Evolutionary conservation across 2,888 invertebrate genomes (phyloP).

Genomic region (Agonum fuliginosum): DNA sequence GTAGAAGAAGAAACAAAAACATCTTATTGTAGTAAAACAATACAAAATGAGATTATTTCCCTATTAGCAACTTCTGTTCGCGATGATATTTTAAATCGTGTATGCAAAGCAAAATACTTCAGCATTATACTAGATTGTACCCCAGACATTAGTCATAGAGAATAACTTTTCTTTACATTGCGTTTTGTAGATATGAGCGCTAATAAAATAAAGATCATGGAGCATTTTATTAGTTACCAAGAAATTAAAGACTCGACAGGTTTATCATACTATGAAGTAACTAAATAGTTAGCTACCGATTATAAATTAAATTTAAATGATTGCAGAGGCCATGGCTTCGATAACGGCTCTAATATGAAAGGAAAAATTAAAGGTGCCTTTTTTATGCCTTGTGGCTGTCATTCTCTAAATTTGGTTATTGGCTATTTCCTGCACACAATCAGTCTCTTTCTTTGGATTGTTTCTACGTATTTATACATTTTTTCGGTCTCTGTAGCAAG

Average conservation of each 20-base stretch:
- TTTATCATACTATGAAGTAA: neutral
- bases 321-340: neutral
- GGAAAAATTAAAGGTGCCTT: neutral
- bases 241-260: conserved; percentile 8
- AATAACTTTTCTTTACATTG: conserved; percentile 1
- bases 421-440: conserved; percentile 1
- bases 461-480: neutral
- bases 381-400: neutral
- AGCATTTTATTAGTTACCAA: conserved; percentile 13
- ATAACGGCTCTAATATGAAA: neutral
- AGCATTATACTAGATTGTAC: conserved; percentile 17
- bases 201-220: neutral
- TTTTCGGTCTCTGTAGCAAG: neutral
- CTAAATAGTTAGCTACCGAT: neutral
- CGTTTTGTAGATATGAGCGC: conserved; percentile 8
- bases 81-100: conserved; percentile 5
- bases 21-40: neutral
- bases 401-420: neutral
- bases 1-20: neutral
- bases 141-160: conserved; percentile 8
- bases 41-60: conserved; percentile 1
- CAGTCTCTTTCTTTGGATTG: neutral
- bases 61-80: conserved; percentile 2
- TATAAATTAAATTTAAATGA: conserved; percentile 1
- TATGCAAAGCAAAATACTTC: neutral